A percentile compares a stretch with the other conserved stretches of the same genome.
These are phyloP conservation scores for Chelon labrosus DNA, from an alignment of 2,797 vertebrate species.

Conservation along the genomic window DNA sequence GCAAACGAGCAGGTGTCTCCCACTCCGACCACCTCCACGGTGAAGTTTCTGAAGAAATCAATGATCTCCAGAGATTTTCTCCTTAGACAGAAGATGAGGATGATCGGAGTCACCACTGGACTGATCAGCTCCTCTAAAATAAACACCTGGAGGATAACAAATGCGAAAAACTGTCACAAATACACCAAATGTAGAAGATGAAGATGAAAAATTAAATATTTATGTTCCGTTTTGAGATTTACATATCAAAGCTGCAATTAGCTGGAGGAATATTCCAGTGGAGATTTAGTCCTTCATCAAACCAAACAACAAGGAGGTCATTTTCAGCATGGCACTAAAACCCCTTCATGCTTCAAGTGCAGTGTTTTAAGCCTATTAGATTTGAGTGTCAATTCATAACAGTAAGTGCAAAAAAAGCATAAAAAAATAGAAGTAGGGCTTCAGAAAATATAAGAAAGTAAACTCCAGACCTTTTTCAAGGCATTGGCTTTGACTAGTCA, in stretches of 20 bases:
- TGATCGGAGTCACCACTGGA: conserved; percentile 96
- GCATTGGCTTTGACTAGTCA: too few species aligned
- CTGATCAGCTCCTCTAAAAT: conserved; percentile 97
- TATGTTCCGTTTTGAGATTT: neutral
- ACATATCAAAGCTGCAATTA: neutral
- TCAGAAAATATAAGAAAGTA: too few species aligned
- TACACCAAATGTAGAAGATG: neutral
- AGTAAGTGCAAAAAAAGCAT: neutral
- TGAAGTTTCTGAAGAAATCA: conserved; percentile 99
- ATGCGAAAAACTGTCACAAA: neutral
- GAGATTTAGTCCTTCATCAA: neutral
- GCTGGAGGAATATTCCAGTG: neutral
- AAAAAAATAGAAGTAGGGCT: too few species aligned
- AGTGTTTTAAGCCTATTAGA: conserved; percentile 1
- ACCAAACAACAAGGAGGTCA: neutral
- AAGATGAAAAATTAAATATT: neutral
- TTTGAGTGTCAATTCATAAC: conserved; percentile 9
- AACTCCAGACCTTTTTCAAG: too few species aligned
- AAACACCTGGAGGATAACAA: conserved; percentile 86
- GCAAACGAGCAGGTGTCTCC: conserved; percentile 99
- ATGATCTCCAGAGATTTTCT: conserved; percentile 97
- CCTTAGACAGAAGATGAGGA: conserved; percentile 95
- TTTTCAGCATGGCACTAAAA: neutral
- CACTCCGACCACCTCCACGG: conserved; percentile 95
- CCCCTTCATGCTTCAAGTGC: neutral